These are phyloP conservation scores for Oxyruncus cristatus DNA, from an alignment of 2,113 vertebrate species.

Conservation along the genomic window DNA sequence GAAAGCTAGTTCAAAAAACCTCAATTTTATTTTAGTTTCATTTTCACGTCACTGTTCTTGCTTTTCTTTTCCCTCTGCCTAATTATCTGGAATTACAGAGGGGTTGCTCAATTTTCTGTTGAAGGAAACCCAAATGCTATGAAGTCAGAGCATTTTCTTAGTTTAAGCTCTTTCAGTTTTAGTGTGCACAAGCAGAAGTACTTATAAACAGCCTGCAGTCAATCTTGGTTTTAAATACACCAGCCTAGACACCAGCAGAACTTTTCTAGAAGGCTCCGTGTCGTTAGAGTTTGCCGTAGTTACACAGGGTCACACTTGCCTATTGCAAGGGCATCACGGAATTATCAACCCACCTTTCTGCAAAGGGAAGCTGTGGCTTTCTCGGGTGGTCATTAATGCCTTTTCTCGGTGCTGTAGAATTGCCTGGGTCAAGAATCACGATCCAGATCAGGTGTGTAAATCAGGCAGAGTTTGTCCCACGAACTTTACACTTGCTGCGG, in stretches of 20 bases:
- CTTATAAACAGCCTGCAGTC: slow-evolving; percentile 13
- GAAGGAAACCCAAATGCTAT: neutral
- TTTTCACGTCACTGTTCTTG: neutral
- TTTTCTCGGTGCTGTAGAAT: neutral
- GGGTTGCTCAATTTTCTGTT: neutral
- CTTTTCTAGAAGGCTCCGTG: neutral
- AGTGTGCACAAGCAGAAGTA: neutral
- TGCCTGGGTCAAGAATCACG: neutral
- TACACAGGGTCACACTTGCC: neutral
- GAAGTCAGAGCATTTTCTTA: neutral
- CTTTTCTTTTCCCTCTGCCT: neutral
- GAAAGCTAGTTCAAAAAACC: neutral
- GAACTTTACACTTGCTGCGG: neutral
- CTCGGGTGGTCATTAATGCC: neutral
- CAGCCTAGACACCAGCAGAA: neutral
- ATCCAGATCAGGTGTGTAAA: neutral
- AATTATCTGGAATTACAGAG: neutral
- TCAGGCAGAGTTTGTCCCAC: neutral
- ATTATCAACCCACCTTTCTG: neutral
- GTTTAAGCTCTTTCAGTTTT: neutral
- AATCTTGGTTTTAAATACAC: slow-evolving; percentile 9
- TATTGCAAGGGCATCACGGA: neutral
- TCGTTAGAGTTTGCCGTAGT: neutral
- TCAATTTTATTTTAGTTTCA: neutral
- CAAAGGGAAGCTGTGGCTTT: neutral